Base-by-base conservation (phyloP, 1,140 invertebrate species). In the Drosophila virilis region DNA sequence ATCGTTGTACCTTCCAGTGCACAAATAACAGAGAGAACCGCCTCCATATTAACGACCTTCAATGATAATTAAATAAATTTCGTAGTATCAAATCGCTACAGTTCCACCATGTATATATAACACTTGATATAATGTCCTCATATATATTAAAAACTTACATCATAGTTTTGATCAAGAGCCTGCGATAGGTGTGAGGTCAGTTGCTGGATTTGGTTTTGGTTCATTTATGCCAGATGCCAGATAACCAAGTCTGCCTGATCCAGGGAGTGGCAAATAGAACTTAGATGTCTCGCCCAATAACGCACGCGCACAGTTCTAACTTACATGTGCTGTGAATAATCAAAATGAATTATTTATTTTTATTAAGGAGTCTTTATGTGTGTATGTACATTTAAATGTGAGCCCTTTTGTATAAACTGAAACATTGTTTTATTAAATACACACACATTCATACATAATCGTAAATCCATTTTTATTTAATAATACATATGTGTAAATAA, bases 31-130 rank as follows among this genome's bases (percentile, higher is more conserved):
- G 98, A 97, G 93, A 97, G 94, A 93, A 98, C 97, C 91, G 95
- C 94, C 91, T 95, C 95, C 96, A 98, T 97, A 95, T 98, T 97
- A 94, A 97, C 95, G 94, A 99, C 97, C 98, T 99, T 92, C 15
- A 74, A 67, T 52, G 8, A 52, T 37, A 42, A 13, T 12, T n/a
- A 38, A 38, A 10, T 9, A 6, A 42, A 42, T 42, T 12, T 13
- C 7, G 2, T 7, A 42, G 17, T 54, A 54, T 6, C 1, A 6
- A 35, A 10, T 50, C 12, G 17, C 6, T 6, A n/a, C 10, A 5
- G 6, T n/a, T 1, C 6, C n/a, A 42, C 5, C n/a, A 7, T 42
- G n/a, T 38, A 38, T 28, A 38, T 10, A 4, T 9, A 9, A 4
- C 37, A 9, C 10, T 42, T 42, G 4, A 28, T 28, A 28, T 28